Evolutionary conservation across 2,113 vertebrate species (phyloP).

Genomic region (Marmota monax): DNA sequence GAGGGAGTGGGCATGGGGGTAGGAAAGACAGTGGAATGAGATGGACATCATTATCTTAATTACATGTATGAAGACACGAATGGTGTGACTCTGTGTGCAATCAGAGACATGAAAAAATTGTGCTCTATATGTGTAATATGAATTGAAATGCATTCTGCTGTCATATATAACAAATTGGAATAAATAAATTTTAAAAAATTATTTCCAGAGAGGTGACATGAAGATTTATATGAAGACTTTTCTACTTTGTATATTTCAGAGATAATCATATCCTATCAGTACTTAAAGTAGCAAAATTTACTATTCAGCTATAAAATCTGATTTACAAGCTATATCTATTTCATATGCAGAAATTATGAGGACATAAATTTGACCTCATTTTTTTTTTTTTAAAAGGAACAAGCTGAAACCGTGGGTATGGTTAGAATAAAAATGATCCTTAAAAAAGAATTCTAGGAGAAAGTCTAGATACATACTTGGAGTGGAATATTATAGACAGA

Average conservation of each 20-base stretch:
- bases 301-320: constrained; percentile 42
- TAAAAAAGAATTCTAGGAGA: constrained; percentile 3
- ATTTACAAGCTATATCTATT: background rate
- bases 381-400: background rate
- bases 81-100: too few relatives aligned
- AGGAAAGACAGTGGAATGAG: too few relatives aligned
- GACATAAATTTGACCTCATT: constrained; percentile 25
- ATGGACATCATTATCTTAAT: too few relatives aligned
- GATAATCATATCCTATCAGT: background rate
- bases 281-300: constrained; percentile 4
- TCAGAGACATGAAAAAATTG: too few relatives aligned
- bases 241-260: constrained; percentile 3
- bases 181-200: background rate
- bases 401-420: background rate
- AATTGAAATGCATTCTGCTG: too few relatives aligned
- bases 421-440: constrained; percentile 46
- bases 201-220: background rate
- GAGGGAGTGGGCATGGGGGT: too few relatives aligned
- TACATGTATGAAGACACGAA: too few relatives aligned
- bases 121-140: too few relatives aligned
- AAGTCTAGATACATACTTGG: background rate
- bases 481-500: background rate
- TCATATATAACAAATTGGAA: too few relatives aligned
- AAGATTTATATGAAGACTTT: constrained; percentile 22
- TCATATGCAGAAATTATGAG: background rate